Conservation (phyloP, 2,113 vertebrate genomes). For the Seriola quinqueradiata region DNA sequence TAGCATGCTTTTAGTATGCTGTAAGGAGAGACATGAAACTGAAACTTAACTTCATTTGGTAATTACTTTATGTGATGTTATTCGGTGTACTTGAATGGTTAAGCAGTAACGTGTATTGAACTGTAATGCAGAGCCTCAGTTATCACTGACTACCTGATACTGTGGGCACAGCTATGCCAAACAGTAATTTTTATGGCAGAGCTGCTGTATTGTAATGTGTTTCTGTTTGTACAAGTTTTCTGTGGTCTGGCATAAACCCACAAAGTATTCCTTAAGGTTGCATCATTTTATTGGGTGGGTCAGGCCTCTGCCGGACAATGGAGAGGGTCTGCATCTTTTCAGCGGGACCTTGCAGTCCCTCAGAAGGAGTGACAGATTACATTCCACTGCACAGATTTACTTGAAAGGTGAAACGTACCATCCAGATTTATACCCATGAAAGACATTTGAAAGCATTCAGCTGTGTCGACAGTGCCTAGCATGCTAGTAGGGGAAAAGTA, state of each 20-base stretch:
- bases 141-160: background rate
- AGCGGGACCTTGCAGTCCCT: conserved; percentile 39
- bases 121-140: background rate
- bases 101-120: background rate
- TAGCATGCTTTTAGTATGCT: background rate
- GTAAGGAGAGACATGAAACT: background rate
- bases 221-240: background rate
- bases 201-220: background rate
- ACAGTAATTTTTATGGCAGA: background rate
- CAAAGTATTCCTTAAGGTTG: conserved; percentile 35
- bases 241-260: conserved; percentile 20
- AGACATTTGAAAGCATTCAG: conserved; percentile 36
- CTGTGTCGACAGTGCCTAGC: conserved; percentile 9
- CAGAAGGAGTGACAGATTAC: conserved; percentile 45
- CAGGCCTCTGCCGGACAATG: conserved; percentile 31
- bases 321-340: conserved; percentile 23
- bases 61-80: background rate
- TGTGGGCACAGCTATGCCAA: background rate
- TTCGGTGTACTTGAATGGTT: background rate
- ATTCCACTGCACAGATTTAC: conserved; percentile 64
- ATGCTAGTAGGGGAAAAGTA: background rate
- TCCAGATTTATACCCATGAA: conserved; percentile 49
- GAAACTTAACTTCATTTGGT: background rate
- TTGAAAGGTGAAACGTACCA: conserved; percentile 30
- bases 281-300: conserved; percentile 29